phyloP scores from a whole-genome alignment of 2,888 invertebrate genomes.

The Eurytoma californica region DNA sequence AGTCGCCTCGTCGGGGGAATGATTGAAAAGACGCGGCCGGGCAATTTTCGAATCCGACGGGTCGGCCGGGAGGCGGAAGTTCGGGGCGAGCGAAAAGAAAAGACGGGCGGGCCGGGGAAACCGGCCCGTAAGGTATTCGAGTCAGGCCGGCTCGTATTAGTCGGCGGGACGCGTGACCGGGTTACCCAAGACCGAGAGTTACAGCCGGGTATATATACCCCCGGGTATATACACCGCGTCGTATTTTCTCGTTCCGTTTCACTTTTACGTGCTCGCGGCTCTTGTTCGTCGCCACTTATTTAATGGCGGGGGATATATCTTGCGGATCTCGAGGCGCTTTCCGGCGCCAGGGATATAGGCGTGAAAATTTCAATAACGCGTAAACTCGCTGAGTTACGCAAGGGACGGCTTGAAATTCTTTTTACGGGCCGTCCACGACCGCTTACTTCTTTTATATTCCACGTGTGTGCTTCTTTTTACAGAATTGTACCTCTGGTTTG shows the following conservation, averaged over 20 bases:
- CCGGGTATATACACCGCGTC: neutral
- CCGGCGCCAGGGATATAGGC: no score
- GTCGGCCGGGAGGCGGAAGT: slow-evolving; percentile 1
- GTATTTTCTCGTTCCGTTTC: slow-evolving; percentile 25
- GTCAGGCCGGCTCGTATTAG: slow-evolving; percentile 53
- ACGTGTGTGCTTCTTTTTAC: no score
- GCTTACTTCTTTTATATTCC: no score
- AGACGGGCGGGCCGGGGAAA: slow-evolving; percentile 2
- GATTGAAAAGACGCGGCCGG: slow-evolving; percentile 11
- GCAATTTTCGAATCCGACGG: slow-evolving; percentile 23
- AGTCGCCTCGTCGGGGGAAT: neutral
- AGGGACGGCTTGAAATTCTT: no score
- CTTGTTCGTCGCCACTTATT: slow-evolving; percentile 13
- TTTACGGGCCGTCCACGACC: no score
- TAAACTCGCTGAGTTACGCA: neutral
- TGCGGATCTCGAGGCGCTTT: neutral
- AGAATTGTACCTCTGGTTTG: no score
- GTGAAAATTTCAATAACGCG: slow-evolving; percentile 23
- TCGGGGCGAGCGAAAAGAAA: slow-evolving; percentile 24
- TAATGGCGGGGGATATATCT: slow-evolving; percentile 29
- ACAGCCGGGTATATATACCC: slow-evolving; percentile 22
- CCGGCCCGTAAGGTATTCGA: slow-evolving; percentile 47
- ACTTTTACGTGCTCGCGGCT: slow-evolving; percentile 29
- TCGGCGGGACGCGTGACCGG: slow-evolving; percentile 55
- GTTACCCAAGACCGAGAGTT: slow-evolving; percentile 46